Base-by-base conservation (phyloP, 2,797 vertebrate species). In the Hyperoplus immaculatus region DNA sequence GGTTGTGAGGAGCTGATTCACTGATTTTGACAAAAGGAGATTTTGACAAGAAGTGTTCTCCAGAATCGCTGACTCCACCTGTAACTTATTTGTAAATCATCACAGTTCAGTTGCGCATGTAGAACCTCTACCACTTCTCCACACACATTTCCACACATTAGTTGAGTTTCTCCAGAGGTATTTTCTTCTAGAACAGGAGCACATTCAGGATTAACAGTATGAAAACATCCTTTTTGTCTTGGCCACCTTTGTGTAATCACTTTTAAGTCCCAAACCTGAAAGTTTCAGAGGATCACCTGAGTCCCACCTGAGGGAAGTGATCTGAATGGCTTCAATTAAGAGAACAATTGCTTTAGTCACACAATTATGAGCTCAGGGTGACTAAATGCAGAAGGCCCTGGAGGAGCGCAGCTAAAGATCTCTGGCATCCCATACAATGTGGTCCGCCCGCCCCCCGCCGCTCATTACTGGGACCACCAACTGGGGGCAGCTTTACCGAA, bases 291-390 rank as follows among this genome's bases (percentile, higher is more conserved):
- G 73, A 66, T 92, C 88, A 93, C 89, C 91, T 92, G 92, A 87
- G 83, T 85, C 75, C 75, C 90, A 94, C 94, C 95, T 93, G 89
- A 92, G 93, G 88, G 80, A 29, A 75, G 81, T 39, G 87, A 71
- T 64, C 85, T 68, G 82, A 95, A 93, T 92, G 89, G 79, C 87
- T 91, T 95, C 92, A 95, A 94, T 95, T 94, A 94, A 93, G 86
- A 92, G 94, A 94, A 96, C 94, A 96, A 95, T 95, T 93, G 93
- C 89, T 94, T 95, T 95, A 94, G 95, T 95, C 94, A 94, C 93
- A 94, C 92, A 94, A 94, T 95, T 95, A 95, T 94, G 92, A 94
- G 94, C 94, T 96, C 92, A 95, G 90, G 85, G 85, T 88, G 90
- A 89, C 86, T 93, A 89, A 95, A 94, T 92, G 88, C 88, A 86